phyloP scores from a whole-genome alignment of 2,113 vertebrate species.

The Catharus minimus region DNA sequence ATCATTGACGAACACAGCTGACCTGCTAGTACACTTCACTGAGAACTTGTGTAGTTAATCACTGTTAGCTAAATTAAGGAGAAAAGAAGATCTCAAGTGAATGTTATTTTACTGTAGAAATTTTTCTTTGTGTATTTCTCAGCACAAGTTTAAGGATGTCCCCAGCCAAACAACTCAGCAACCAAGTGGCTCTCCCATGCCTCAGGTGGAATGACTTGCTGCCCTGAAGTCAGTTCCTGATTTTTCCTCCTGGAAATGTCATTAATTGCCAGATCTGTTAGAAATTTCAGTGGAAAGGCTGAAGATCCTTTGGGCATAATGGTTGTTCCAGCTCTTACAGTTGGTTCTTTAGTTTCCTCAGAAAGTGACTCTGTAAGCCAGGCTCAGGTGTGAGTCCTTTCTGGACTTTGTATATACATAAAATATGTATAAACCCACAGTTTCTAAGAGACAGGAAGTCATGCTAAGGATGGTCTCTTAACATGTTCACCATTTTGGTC shows the following conservation, averaged over 20 bases:
- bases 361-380: neutral
- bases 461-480: neutral
- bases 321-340: neutral
- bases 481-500: neutral
- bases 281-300: neutral
- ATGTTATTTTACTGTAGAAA: neutral
- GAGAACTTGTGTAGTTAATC: neutral
- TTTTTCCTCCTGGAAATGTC: neutral
- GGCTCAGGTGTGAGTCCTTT: neutral
- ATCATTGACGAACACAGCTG: neutral
- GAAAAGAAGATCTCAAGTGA: neutral
- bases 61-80: neutral
- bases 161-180: neutral
- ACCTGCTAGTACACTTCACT: neutral
- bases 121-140: neutral
- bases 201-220: neutral
- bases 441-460: neutral
- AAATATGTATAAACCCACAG: fast-evolving
- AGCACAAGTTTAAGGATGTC: neutral
- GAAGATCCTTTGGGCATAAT: neutral
- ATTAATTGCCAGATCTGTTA: neutral
- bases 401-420: neutral
- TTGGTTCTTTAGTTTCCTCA: neutral
- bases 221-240: neutral
- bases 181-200: neutral